phyloP scores from a whole-genome alignment of 2,797 vertebrate species.

The Yasuhikotakia modesta region DNA sequence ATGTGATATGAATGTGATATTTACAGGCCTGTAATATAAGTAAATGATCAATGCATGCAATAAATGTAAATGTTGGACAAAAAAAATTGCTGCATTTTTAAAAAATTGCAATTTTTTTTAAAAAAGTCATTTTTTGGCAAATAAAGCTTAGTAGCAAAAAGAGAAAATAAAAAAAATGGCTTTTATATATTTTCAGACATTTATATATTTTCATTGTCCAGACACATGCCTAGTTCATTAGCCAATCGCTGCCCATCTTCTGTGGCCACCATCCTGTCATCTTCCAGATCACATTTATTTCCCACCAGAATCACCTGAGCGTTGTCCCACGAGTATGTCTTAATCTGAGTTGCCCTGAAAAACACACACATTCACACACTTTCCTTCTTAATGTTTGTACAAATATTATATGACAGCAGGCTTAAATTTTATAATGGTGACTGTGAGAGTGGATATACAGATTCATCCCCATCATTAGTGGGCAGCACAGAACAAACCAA shows the following conservation, averaged over 20 bases:
- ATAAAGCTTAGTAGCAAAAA: constrained; percentile 36
- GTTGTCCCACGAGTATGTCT: constrained; percentile 93
- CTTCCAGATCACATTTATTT: constrained; percentile 90
- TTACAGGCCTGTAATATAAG: background rate
- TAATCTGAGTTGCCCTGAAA: constrained; percentile 91
- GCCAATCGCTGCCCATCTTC: constrained; percentile 82
- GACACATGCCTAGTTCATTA: constrained; percentile 77
- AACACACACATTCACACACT: background rate
- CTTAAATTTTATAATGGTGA: too few species aligned
- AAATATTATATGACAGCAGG: too few species aligned
- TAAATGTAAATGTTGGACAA: too few species aligned
- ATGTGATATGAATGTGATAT: background rate
- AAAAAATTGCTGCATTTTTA: too few species aligned
- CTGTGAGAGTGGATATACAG: too few species aligned
- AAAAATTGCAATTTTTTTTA: too few species aligned
- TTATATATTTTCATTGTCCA: background rate
- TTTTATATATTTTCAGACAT: too few species aligned
- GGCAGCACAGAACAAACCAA: background rate
- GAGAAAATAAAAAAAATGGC: too few species aligned
- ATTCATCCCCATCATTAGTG: background rate
- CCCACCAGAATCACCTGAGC: constrained; percentile 89
- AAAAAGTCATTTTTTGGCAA: constrained; percentile 3
- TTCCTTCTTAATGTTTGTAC: background rate
- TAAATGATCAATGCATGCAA: too few species aligned
- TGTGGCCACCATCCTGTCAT: constrained; percentile 82